Conservation (phyloP, 2,888 invertebrate genomes). For the Herminia tarsipennalis region DNA sequence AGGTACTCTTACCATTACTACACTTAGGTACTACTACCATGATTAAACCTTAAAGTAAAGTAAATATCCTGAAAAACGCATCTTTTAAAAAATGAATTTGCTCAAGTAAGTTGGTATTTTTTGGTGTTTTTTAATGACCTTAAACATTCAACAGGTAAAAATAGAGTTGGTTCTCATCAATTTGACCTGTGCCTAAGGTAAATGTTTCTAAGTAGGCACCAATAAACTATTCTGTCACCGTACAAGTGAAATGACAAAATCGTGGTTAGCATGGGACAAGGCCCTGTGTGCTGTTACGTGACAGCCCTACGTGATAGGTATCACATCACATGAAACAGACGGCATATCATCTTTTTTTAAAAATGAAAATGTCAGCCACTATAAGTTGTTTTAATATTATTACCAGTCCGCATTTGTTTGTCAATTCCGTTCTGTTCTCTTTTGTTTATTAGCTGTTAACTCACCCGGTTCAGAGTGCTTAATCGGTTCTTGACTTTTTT, state of each 20-base stretch:
- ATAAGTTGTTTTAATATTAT: conserved; percentile 63
- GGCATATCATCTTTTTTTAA: conserved; percentile 69
- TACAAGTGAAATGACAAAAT: conserved; percentile 34
- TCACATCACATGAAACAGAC: conserved; percentile 49
- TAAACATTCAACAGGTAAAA: too few species aligned
- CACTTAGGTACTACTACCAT: too few species aligned
- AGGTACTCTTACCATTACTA: too few species aligned
- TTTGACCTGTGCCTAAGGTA: too few species aligned
- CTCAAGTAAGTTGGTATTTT: background rate
- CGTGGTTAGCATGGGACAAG: conserved; percentile 29
- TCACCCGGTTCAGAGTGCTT: conserved; percentile 25
- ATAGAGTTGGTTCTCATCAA: too few species aligned
- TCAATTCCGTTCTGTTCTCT: conserved; percentile 55
- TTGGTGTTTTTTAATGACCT: background rate
- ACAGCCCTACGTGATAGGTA: conserved; percentile 51
- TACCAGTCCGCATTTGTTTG: conserved; percentile 70
- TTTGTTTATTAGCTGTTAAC: conserved; percentile 64
- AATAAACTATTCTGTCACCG: conserved; percentile 26
- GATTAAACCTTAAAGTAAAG: too few species aligned
- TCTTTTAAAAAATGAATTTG: background rate
- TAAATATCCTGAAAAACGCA: background rate
- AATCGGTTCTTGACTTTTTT: conserved; percentile 35
- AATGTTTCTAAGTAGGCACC: too few species aligned
- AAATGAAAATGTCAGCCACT: conserved; percentile 76
- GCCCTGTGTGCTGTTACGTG: conserved; percentile 40